phyloP scores from a whole-genome alignment of 2,797 vertebrate species.

The Emydoidea blandingii region DNA sequence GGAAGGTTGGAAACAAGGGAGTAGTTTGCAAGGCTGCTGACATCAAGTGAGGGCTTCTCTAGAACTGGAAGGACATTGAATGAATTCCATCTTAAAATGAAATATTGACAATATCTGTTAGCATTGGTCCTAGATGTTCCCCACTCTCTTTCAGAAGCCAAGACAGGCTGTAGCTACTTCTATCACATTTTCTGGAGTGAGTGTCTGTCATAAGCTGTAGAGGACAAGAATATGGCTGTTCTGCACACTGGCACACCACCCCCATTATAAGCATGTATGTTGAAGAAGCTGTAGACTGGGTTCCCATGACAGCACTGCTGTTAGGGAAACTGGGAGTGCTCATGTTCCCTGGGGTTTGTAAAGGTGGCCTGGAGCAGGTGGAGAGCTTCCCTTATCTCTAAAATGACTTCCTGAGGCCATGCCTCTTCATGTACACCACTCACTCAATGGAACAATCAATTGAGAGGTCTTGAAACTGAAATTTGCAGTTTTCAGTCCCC shows the following conservation, averaged over 20 bases:
- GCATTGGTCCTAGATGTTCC: neutral
- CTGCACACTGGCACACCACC: neutral
- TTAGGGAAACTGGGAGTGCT: neutral
- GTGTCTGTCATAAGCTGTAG: neutral
- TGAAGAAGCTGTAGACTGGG: neutral
- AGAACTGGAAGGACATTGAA: neutral
- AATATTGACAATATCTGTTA: neutral
- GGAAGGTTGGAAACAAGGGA: neutral
- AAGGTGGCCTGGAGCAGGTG: neutral
- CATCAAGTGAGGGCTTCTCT: neutral
- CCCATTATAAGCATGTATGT: neutral
- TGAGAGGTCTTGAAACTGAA: neutral
- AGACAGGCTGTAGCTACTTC: neutral
- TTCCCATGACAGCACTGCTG: neutral
- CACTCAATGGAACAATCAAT: neutral
- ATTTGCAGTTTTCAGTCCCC: neutral
- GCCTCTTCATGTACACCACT: neutral
- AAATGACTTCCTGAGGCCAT: neutral
- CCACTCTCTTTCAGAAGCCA: neutral
- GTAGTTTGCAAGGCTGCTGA: neutral
- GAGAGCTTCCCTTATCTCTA: neutral
- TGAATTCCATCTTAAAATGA: neutral
- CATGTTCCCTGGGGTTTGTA: neutral
- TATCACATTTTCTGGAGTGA: too few species aligned
- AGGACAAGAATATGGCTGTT: neutral